Conservation (phyloP, 2,113 vertebrate species). For the Zosterops japonicus region DNA sequence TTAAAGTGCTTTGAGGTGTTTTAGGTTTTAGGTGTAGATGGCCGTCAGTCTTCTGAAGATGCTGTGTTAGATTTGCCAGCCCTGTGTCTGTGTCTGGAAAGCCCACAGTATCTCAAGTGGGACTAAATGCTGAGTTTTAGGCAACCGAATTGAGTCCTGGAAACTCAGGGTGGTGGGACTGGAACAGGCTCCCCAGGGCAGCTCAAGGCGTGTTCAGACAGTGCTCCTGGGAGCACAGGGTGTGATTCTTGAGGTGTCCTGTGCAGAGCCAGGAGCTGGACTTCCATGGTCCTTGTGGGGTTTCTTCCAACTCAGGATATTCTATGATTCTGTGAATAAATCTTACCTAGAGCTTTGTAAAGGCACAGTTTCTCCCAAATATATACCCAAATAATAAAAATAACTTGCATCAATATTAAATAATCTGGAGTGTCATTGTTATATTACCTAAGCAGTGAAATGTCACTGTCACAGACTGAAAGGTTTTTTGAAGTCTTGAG, state of each 20-base stretch:
- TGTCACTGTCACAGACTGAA: neutral
- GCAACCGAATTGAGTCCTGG: neutral
- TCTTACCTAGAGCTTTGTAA: neutral
- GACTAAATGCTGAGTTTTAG: neutral
- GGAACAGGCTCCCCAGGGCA: neutral
- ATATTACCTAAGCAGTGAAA: neutral
- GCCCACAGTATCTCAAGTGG: neutral
- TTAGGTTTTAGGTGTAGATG: neutral
- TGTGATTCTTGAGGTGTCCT: neutral
- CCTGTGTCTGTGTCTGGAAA: neutral
- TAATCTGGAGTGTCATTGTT: neutral
- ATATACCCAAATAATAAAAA: neutral
- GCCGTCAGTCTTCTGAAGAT: neutral
- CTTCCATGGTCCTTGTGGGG: neutral
- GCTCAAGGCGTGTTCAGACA: accelerated
- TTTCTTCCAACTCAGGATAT: neutral
- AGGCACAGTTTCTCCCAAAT: neutral
- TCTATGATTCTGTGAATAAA: neutral
- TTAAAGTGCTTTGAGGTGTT: neutral
- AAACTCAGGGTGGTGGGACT: neutral
- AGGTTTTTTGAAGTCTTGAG: neutral
- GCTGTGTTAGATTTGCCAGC: neutral
- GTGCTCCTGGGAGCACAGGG: neutral
- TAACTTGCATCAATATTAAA: neutral
- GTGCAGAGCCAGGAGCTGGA: neutral